phyloP scores from a whole-genome alignment of 64 coral and sea anemone genomes.

The Porites australiensis region DNA sequence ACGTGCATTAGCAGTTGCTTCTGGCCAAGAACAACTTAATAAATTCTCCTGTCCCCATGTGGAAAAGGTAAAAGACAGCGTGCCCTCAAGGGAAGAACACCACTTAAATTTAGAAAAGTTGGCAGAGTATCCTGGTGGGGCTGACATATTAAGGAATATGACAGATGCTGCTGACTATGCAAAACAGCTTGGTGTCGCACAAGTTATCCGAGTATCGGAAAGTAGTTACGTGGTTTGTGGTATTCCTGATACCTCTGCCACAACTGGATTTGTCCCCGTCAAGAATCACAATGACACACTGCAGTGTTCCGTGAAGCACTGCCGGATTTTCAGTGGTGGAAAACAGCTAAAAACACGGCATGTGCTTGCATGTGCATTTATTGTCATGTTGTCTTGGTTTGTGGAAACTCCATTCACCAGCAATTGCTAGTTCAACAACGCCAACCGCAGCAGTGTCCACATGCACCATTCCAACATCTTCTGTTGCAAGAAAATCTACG shows the following conservation, averaged over 20 bases:
- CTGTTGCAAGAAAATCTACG: background rate
- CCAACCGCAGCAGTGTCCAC: background rate
- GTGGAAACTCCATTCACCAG: background rate
- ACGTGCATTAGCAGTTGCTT: background rate
- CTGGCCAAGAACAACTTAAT: background rate
- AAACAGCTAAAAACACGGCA: background rate
- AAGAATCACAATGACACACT: background rate
- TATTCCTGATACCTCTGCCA: slow-evolving; percentile 1
- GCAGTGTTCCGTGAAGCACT: background rate
- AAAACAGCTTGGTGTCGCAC: background rate
- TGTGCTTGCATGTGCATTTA: background rate
- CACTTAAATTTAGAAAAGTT: background rate
- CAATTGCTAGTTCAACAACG: background rate
- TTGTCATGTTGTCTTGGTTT: slow-evolving; percentile 3
- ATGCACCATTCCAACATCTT: background rate
- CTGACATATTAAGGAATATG: background rate
- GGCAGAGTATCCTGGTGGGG: background rate
- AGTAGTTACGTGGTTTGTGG: background rate
- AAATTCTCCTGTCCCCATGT: background rate
- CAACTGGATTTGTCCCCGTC: background rate
- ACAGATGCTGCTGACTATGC: background rate
- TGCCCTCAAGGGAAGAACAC: background rate
- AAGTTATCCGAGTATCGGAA: background rate
- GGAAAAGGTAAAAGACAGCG: background rate
- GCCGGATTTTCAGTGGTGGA: background rate